Percentiles rank a stretch among this genome's conserved stretches.
Conservation (phyloP, 2,113 vertebrate species). For the Spea bombifrons region DNA sequence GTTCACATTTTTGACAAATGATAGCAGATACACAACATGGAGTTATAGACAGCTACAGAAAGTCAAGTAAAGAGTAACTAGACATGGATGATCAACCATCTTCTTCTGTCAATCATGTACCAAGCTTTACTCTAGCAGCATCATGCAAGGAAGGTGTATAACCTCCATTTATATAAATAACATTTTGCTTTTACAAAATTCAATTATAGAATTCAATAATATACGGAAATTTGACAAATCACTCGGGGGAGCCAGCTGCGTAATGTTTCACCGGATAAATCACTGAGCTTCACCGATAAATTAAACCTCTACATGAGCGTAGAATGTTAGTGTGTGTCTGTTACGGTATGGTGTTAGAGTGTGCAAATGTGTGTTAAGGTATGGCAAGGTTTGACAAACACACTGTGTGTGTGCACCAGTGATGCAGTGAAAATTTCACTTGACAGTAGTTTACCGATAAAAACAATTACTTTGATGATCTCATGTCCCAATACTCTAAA, state of each 20-base stretch:
- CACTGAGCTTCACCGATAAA: not conserved
- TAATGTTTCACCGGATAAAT: conserved; percentile 7
- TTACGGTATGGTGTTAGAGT: no score
- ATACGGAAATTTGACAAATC: not conserved
- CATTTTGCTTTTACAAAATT: not conserved
- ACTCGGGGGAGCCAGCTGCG: not conserved
- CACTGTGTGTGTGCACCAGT: no score
- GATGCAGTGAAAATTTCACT: no score
- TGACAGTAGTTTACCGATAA: no score
- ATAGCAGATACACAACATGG: not conserved
- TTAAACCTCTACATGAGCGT: not conserved
- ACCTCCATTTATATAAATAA: conserved; percentile 23
- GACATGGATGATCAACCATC: conserved; percentile 17
- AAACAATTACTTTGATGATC: no score
- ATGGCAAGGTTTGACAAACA: no score
- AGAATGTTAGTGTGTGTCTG: no score
- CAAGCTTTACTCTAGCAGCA: conserved; percentile 1
- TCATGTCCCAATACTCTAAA: no score
- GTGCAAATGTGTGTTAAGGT: no score
- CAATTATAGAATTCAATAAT: conserved; percentile 11
- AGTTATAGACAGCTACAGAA: not conserved
- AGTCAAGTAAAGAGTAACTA: conserved; percentile 3
- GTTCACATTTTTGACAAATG: not conserved
- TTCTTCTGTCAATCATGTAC: conserved; percentile 9
- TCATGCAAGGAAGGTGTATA: conserved; percentile 12